phyloP scores from a whole-genome alignment of 2,888 invertebrate genomes.

The Rapana venosa region DNA sequence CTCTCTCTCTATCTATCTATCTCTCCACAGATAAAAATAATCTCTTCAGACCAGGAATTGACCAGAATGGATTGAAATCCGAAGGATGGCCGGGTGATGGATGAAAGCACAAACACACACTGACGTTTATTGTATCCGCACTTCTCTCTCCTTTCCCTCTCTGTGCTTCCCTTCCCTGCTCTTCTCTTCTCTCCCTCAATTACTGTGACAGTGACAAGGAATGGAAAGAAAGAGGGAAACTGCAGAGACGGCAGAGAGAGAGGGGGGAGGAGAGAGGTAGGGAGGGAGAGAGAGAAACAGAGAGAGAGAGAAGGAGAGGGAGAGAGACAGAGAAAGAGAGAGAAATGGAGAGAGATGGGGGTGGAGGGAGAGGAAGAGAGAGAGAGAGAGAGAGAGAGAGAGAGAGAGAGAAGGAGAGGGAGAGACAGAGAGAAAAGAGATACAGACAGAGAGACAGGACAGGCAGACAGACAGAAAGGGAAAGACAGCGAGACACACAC shows the following conservation, averaged over 20 bases:
- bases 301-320: not conserved
- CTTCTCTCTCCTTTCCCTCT: not conserved
- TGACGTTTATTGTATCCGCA: not conserved
- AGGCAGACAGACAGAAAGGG: not conserved
- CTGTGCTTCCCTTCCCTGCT: too few relatives aligned
- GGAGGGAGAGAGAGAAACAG: not conserved
- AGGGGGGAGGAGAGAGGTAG: not conserved
- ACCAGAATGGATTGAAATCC: not conserved
- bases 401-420: not conserved
- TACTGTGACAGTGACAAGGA: not conserved
- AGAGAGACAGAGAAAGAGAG: not conserved
- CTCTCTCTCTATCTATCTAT: too few relatives aligned
- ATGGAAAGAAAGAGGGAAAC: not conserved
- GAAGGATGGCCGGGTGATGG: not conserved
- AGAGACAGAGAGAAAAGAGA: not conserved
- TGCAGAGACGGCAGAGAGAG: not conserved
- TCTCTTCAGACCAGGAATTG: too few relatives aligned
- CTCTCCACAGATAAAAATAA: too few relatives aligned
- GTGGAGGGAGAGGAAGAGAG: not conserved
- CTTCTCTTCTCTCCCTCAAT: not conserved
- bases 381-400: not conserved
- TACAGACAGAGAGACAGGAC: not conserved
- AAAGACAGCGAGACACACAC: not conserved
- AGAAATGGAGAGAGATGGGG: too few relatives aligned
- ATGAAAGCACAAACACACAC: not conserved